Percentiles rank a stretch among this genome's conserved stretches.
Evolutionary conservation across 2,113 vertebrate species (phyloP).

Genomic region (Triplophysa tibetana): DNA sequence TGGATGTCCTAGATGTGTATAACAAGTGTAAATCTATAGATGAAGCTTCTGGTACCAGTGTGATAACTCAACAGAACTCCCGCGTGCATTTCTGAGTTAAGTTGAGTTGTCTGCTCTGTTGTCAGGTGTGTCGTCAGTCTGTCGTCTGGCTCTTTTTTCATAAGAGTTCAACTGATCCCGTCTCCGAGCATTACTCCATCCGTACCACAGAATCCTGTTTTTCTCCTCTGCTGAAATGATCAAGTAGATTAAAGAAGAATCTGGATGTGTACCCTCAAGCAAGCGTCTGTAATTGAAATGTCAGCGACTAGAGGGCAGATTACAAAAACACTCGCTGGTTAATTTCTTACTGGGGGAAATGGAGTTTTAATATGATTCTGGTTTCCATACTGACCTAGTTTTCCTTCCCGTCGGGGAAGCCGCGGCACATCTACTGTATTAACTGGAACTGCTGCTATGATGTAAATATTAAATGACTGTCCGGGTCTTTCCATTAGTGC

Average conservation of each 20-base stretch:
- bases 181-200: neutral
- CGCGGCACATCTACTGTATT: constrained; percentile 47
- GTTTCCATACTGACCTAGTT: constrained; percentile 62
- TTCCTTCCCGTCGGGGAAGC: constrained; percentile 57
- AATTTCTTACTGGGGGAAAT: constrained; percentile 53
- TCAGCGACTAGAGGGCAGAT: constrained; percentile 45
- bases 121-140: neutral
- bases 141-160: neutral
- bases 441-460: constrained; percentile 52
- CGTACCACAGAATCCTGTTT: too few relatives aligned
- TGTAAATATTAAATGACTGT: constrained; percentile 39
- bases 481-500: neutral
- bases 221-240: too few relatives aligned
- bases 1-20: constrained; percentile 8
- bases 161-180: neutral
- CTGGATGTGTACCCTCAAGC: constrained; percentile 42
- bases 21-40: constrained; percentile 51
- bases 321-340: constrained; percentile 47
- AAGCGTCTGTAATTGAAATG: constrained; percentile 71
- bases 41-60: constrained; percentile 40
- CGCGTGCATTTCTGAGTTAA: neutral
- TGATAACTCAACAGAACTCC: constrained; percentile 61
- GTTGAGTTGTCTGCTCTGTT: too few relatives aligned
- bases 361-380: constrained; percentile 20
- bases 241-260: neutral